phyloP scores from a whole-genome alignment of 1,140 invertebrate genomes.

The Drosophila nigromelanica region DNA sequence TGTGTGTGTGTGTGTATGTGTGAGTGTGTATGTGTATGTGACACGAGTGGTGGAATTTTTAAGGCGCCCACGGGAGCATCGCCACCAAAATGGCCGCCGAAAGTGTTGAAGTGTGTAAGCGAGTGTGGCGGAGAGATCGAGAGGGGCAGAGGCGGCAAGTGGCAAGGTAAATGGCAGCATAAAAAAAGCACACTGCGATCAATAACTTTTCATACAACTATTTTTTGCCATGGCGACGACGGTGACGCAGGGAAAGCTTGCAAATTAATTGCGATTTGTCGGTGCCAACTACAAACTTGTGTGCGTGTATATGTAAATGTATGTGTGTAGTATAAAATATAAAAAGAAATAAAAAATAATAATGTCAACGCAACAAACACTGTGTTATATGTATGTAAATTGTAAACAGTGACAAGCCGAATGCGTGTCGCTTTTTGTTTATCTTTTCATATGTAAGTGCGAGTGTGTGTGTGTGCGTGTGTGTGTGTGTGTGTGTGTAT shows the following conservation, averaged over 20 bases:
- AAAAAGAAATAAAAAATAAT: conserved; percentile 22
- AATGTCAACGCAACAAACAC: conserved; percentile 62
- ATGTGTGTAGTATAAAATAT: conserved; percentile 9
- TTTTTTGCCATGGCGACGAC: conserved; percentile 40
- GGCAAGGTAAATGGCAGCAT: background rate
- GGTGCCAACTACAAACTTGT: conserved; percentile 10
- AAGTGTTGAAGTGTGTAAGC: conserved; percentile 71
- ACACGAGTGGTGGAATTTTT: conserved; percentile 75
- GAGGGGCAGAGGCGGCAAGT: conserved; percentile 11
- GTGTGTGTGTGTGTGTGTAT: too few relatives aligned
- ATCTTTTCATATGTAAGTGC: conserved; percentile 4
- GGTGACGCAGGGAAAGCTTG: conserved; percentile 41
- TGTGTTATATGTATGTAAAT: conserved; percentile 29
- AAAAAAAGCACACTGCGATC: conserved; percentile 45
- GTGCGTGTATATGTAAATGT: conserved; percentile 3
- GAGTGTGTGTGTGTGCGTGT: background rate
- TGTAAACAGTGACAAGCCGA: conserved; percentile 30
- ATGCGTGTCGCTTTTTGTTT: conserved; percentile 51
- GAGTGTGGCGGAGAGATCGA: conserved; percentile 24
- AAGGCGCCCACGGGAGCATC: conserved; percentile 49
- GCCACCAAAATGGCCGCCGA: conserved; percentile 75
- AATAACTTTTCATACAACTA: conserved; percentile 53
- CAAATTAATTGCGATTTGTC: conserved; percentile 63
- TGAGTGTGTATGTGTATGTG: conserved; percentile 26
- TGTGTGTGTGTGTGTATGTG: conserved; percentile 2